Conservation (phyloP, 2,888 invertebrate species). For the Campoplex capitator region DNA sequence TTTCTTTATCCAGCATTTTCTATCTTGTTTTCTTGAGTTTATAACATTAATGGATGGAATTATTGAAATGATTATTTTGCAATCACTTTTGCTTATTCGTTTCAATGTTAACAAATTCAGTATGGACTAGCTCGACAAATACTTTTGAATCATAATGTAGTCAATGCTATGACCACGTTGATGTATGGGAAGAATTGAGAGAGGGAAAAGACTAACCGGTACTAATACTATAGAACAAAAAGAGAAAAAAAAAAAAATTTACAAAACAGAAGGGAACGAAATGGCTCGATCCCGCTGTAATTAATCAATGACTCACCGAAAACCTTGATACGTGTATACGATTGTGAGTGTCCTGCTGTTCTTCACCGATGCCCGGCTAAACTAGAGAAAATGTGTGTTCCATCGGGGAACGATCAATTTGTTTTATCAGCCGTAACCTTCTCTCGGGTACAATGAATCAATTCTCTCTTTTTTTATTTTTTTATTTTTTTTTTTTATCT, state of each 20-base stretch:
- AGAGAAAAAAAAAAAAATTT: slow-evolving; percentile 26
- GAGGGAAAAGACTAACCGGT: slow-evolving; percentile 10
- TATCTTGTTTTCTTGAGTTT: not conserved
- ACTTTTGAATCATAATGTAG: not conserved
- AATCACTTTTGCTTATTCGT: not conserved
- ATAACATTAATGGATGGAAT: not conserved
- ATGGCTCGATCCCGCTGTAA: slow-evolving; percentile 59
- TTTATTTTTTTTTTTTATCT: slow-evolving; percentile 27
- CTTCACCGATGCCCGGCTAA: slow-evolving; percentile 6
- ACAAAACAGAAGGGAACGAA: slow-evolving; percentile 32
- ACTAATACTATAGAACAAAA: not conserved
- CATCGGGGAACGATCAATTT: slow-evolving; percentile 71
- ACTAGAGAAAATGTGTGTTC: slow-evolving; percentile 62
- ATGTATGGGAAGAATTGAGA: slow-evolving; percentile 44
- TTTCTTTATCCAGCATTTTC: not conserved
- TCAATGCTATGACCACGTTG: slow-evolving; percentile 7
- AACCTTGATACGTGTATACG: slow-evolving; percentile 41
- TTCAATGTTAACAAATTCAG: not conserved
- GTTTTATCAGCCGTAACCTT: slow-evolving; percentile 72
- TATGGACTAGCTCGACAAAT: not conserved
- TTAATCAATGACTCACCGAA: slow-evolving; percentile 62
- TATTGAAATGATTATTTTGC: not conserved
- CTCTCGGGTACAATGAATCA: slow-evolving; percentile 72
- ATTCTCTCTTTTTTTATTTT: slow-evolving; percentile 47
- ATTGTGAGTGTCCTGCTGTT: slow-evolving; percentile 30